phyloP scores from a whole-genome alignment of 2,797 vertebrate genomes.

The Vespertilio murinus region DNA sequence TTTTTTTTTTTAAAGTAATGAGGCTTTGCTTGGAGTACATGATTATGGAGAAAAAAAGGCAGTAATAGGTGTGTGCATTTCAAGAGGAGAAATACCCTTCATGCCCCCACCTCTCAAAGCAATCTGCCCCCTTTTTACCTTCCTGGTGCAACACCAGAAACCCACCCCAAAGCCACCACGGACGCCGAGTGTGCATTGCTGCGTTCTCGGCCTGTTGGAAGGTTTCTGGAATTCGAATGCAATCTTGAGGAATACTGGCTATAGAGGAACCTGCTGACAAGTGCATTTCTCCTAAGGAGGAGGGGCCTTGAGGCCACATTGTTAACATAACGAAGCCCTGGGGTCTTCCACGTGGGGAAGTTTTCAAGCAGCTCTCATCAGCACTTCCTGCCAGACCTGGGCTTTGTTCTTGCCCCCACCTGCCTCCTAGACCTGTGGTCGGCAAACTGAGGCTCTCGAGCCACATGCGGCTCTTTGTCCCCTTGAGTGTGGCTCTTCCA shows the following conservation, averaged over 20 bases:
- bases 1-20: slow-evolving; percentile 61
- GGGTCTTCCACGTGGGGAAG: neutral
- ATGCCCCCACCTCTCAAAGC: neutral
- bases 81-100: slow-evolving; percentile 13
- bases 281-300: neutral
- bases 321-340: neutral
- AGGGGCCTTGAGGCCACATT: neutral
- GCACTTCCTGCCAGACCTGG: neutral
- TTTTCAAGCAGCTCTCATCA: neutral
- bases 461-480: no score
- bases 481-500: no score
- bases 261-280: neutral
- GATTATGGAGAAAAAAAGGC: slow-evolving; percentile 4
- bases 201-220: neutral
- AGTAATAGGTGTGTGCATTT: slow-evolving; percentile 44
- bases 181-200: rapidly evolving
- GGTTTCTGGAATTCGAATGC: neutral
- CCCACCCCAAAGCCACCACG: neutral
- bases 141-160: neutral
- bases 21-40: slow-evolving; percentile 60
- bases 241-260: neutral
- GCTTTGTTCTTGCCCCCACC: neutral
- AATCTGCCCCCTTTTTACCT: neutral
- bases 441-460: no score
- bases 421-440: neutral